These are phyloP conservation scores for Lemur catta DNA, from an alignment of 2,797 vertebrate species.

Conservation along the genomic window DNA sequence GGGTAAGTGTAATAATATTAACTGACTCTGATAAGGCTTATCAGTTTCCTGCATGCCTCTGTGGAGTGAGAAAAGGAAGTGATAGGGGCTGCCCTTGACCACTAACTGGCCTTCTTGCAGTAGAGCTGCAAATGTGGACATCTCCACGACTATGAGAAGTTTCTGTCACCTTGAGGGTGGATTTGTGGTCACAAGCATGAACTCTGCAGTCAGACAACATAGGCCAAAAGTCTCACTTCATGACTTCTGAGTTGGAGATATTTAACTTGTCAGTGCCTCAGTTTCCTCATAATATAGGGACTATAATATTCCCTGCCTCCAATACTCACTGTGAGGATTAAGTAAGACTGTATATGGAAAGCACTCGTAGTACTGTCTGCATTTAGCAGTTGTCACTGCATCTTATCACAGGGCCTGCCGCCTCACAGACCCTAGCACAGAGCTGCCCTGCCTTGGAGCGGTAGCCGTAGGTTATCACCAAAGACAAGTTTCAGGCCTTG, in stretches of 20 bases:
- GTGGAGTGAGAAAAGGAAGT: not conserved
- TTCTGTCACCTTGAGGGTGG: not conserved
- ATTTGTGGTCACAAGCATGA: not conserved
- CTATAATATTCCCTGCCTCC: not conserved
- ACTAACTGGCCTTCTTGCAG: not conserved
- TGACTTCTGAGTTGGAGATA: not conserved
- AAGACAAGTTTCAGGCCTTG: not conserved
- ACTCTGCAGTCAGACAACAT: not conserved
- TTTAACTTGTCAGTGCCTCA: not conserved
- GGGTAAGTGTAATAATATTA: not conserved
- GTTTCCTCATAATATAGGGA: not conserved
- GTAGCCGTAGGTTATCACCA: not conserved
- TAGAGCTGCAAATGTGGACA: not conserved
- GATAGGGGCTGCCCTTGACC: no score
- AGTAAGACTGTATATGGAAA: not conserved
- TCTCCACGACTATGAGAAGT: not conserved
- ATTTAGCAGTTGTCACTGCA: accelerated
- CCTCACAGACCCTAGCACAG: accelerated
- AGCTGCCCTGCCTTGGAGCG: not conserved
- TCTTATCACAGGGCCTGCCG: not conserved
- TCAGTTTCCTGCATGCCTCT: not conserved
- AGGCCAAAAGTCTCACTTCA: not conserved
- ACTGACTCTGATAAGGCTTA: not conserved
- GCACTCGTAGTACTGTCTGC: not conserved
- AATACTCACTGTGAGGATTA: not conserved